phyloP scores from a whole-genome alignment of 2,888 invertebrate genomes.

The Tolmerus cingulatus region DNA sequence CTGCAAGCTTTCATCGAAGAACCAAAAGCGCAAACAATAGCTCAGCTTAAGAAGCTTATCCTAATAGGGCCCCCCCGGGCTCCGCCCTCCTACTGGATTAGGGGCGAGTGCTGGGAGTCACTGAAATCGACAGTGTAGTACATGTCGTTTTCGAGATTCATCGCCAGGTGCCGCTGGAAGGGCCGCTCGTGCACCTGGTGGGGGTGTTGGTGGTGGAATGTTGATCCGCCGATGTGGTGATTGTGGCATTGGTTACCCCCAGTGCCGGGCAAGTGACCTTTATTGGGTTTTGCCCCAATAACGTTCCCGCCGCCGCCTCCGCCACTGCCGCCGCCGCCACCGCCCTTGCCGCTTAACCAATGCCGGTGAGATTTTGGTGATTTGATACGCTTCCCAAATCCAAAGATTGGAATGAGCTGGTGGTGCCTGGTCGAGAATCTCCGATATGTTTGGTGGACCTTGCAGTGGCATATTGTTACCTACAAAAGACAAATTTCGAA shows the following conservation, averaged over 20 bases:
- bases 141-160: slow-evolving; percentile 76
- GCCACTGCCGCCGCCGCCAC: slow-evolving; percentile 44
- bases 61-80: not conserved
- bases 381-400: slow-evolving; percentile 61
- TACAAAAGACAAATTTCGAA: slow-evolving; percentile 57
- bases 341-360: slow-evolving; percentile 69
- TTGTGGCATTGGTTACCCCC: slow-evolving; percentile 45
- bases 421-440: slow-evolving; percentile 69
- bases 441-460: slow-evolving; percentile 79
- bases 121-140: slow-evolving; percentile 81
- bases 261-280: slow-evolving; percentile 50
- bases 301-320: slow-evolving; percentile 40
- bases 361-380: slow-evolving; percentile 63
- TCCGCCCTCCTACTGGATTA: slow-evolving; percentile 70
- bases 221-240: slow-evolving; percentile 54
- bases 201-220: slow-evolving; percentile 53
- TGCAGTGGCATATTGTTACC: slow-evolving; percentile 81
- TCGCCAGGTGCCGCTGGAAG: slow-evolving; percentile 66
- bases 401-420: slow-evolving; percentile 65
- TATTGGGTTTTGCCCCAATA: slow-evolving; percentile 48
- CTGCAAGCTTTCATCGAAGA: slow-evolving; percentile 14
- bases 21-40: slow-evolving; percentile 30
- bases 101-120: slow-evolving; percentile 78
- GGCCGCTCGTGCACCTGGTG: slow-evolving; percentile 60
- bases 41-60: slow-evolving; percentile 19